Evolutionary conservation across 2,888 invertebrate species (phyloP), one percentile per base, ranked within the genome.

Genomic region (Xylota sylvarum): DNA sequence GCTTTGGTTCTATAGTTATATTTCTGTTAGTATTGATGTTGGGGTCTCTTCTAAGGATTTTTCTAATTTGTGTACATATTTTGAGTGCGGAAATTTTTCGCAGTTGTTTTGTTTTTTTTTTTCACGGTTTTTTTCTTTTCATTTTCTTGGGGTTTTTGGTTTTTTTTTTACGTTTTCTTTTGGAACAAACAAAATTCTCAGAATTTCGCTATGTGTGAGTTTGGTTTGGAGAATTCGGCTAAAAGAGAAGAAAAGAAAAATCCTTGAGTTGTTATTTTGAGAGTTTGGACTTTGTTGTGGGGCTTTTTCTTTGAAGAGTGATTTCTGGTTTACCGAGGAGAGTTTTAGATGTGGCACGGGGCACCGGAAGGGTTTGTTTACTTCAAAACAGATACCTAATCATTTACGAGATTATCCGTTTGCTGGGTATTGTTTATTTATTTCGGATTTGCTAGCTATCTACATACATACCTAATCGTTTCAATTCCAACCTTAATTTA

Each of bases 151-250:
- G 3, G 7, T 55, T 72, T 46, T 65, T 30, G 10, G 52, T 27
- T 19, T 58, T 37, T 72, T 56, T 40, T 23, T 23, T 1, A 23
- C 23, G 56, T 52, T 50, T 73, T 73, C 30, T 32, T 70, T 10
- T 30, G 80, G 70, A 74, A 76, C 72, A 58, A 80, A 85, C 72
- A 43, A 77, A 85, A 85, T 85, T 85, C 85, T 85, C 55, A 40
- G 85, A 85, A 85, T 77, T 81, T 81, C 40, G 72, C 52, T 76
- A 77, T 77, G 85, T 85, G 85, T 81, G 55, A 76, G 85, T 81
- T 70, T 37, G 76, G 50, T 85, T 23, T 23, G 65, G 76, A 55
- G 76, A 77, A 81, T 76, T 80, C 17, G 35, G 14, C 30, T 35
- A 50, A 50, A 70, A 79, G 56, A 58, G 55, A 65, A 67, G n/a